These are phyloP conservation scores for Cheilosia variabilis DNA, from an alignment of 2,888 invertebrate species.

Conservation along the genomic window DNA sequence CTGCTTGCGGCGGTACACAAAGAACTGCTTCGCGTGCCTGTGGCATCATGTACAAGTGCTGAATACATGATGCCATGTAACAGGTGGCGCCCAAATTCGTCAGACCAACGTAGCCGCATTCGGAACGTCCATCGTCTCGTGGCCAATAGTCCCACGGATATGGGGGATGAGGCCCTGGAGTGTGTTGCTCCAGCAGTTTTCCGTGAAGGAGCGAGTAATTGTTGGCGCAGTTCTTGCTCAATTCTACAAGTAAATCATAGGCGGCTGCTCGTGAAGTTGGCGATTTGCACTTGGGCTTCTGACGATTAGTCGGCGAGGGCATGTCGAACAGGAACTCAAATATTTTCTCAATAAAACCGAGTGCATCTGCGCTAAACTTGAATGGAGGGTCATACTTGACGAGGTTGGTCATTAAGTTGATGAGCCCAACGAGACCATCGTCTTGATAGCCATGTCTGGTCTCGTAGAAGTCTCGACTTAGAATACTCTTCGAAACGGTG, in stretches of 20 bases:
- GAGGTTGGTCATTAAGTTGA: conserved; percentile 93
- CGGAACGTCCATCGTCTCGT: conserved; percentile 96
- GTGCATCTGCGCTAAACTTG: conserved; percentile 91
- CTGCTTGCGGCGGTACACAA: conserved; percentile 88
- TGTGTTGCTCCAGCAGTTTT: conserved; percentile 93
- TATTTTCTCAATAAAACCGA: conserved; percentile 86
- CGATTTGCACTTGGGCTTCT: conserved; percentile 97
- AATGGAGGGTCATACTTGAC: conserved; percentile 95
- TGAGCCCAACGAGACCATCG: conserved; percentile 94
- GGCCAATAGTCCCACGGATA: conserved; percentile 99
- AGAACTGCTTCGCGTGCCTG: conserved; percentile 94
- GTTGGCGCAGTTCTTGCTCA: conserved; percentile 92
- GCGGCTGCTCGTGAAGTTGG: conserved; percentile 94
- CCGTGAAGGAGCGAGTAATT: conserved; percentile 94
- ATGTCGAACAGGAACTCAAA: conserved; percentile 96
- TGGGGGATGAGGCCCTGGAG: conserved; percentile 91
- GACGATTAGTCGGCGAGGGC: conserved; percentile 92
- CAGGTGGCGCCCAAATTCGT: conserved; percentile 98
- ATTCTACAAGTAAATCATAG: conserved; percentile 94
- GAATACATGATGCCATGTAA: conserved; percentile 99
- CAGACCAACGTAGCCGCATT: conserved; percentile 97
- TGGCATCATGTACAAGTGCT: conserved; percentile 98
- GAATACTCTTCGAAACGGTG: conserved; percentile 90
- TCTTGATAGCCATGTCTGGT: conserved; percentile 93
- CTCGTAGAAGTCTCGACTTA: conserved; percentile 92